phyloP scores from a whole-genome alignment of 2,888 invertebrate genomes.

The Andrena bucephala region DNA sequence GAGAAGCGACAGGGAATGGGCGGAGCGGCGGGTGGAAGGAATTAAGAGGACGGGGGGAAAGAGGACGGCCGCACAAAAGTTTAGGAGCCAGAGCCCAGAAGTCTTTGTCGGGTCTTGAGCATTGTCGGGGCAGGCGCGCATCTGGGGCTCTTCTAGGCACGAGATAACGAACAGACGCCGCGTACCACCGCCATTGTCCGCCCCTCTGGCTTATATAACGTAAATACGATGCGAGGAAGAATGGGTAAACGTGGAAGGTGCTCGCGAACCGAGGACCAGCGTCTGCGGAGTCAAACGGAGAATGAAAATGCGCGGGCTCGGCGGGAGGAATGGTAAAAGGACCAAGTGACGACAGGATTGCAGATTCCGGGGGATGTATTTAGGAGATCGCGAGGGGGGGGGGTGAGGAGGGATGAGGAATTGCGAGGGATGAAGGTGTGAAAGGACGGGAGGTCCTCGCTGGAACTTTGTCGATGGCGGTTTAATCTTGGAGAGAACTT shows the following conservation, averaged over 20 bases:
- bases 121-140: constrained; percentile 41
- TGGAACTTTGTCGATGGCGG: no score
- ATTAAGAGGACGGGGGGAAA: neutral
- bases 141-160: constrained; percentile 26
- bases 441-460: no score
- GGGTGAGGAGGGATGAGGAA: no score
- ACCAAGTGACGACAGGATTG: no score
- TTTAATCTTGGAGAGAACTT: no score
- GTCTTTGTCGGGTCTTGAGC: constrained; percentile 47
- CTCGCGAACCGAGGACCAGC: no score
- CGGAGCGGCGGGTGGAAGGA: neutral
- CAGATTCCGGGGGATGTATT: no score
- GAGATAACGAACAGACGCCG: constrained; percentile 53
- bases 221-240: constrained; percentile 26
- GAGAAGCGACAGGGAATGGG: no score
- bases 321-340: no score
- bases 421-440: no score
- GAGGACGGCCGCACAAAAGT: constrained; percentile 27
- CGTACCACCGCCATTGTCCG: constrained; percentile 10
- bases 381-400: no score
- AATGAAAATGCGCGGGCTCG: neutral
- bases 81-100: neutral
- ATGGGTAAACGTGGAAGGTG: neutral
- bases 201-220: constrained; percentile 21
- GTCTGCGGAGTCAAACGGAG: neutral